Base-by-base conservation (phyloP, 2,888 invertebrate genomes). In the Torymus auratus region DNA sequence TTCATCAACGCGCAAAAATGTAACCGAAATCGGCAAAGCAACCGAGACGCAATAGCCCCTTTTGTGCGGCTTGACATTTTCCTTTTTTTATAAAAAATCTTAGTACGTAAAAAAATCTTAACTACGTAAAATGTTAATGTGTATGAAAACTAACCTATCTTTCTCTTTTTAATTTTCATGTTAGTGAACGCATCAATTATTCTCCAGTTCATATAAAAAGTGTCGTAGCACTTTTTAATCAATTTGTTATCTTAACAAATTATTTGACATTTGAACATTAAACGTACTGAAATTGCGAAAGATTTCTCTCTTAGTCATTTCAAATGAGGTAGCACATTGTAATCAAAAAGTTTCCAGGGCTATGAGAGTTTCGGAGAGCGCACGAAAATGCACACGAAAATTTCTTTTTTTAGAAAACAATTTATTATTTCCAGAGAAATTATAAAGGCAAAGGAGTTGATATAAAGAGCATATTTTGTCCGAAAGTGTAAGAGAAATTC, bases 31-130 rank as follows among this genome's bases (percentile, higher is more conserved):
- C 67, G n/a, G 53, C 28, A 2, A 17, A 76, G 41, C 65, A 65
- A 53, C 53, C 17, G 23, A 65, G 55, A 55, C 55, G 69, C 41
- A 69, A 76, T 55, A 28, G 14, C 52, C 11, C 62, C 69, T 69
- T 76, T 76, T 69, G 76, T 69, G 55, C 61, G n/a, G 17, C 28
- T 69, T 23, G 61, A 69, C 62, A 69, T 62, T 69, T 69, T 68
- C 55, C 62, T 69, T 17, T 61, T 28, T 41, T 41, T 41, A 41
- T 10, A 41, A 7, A 41, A 41, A 41, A 64, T 28, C 28, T 64
- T 64, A 41, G 64, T n/a, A 28, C 20, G 20, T 20, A 20, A 20
- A 20, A 20, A 20, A 20, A 20, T 20, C 20, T 50, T 10, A 15
- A 64, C n/a, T 11, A 64, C 41, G 28, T 64, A 41, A 64, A 64